Evolutionary conservation across 2,888 invertebrate genomes (phyloP), one percentile per base, ranked within the genome.

Genomic region (Linyphia triangularis): DNA sequence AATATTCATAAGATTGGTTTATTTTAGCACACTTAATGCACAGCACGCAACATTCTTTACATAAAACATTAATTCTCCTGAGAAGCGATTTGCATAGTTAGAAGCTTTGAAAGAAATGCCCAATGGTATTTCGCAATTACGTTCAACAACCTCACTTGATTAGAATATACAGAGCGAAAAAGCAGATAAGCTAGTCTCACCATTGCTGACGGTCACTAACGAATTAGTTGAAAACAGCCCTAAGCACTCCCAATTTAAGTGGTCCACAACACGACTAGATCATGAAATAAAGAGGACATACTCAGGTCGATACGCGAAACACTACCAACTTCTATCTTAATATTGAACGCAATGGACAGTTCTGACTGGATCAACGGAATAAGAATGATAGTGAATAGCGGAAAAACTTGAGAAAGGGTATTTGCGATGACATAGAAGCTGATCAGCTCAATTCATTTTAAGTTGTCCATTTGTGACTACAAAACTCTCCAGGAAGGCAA

Each of bases 91-190:
- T 33, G 33, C 33, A 33, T 9, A 33, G 33, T 6, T 33, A 33
- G 9, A 33, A 9, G 33, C 9, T 33, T 33, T 33, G 5, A 33
- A 33, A 33, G 33, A 33, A 33, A 6, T 33, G 33, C 33, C 33
- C 33, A 33, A 33, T 33, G 33, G 33, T 33, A 4, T 9, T 33
- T 6, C 33, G 33, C 9, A 6, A 33, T 6, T 33, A 4, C 9
- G 4, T 33, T 33, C 5, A 6, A 33, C 33, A 33, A 33, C 33
- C n/a, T 51, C 16, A 16, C 13, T 51, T 51, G n/a, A 13, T n/a
- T n/a, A 51, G 13, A 77, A 77, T 77, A 61, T 77, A 77, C 77
- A 77, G 33, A 77, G 77, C 61, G 77, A 63, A 67, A 77, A 40
- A 24, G 77, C 69, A 40, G 40, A 40, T 22, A 77, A 61, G 37